Base-by-base conservation (phyloP, 2,888 invertebrate species). In the Cryptocephalus moraei region DNA sequence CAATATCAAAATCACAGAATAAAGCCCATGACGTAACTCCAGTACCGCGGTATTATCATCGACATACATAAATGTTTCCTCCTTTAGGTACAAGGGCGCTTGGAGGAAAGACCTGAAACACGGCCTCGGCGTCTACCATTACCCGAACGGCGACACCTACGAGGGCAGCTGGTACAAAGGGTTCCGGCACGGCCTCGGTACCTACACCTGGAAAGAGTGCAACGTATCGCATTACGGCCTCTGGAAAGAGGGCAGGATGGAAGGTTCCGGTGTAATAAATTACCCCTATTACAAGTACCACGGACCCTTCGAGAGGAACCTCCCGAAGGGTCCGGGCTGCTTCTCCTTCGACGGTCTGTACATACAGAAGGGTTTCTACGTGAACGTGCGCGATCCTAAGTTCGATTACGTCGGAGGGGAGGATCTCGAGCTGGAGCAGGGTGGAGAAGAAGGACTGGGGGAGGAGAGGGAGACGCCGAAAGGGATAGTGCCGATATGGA, bases 101-200 rank as follows among this genome's bases (percentile, higher is more conserved):
- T 90, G 88, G 88, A 76, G 79, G 52, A 78, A 79, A 47, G 85
- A 85, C 48, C 57, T 69, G 12, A 77, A 82, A 53, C 83, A 87
- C 59, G 89, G 88, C 0, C 83, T 84, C 54, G 53, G 52, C 41
- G 78, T 78, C 3, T 89, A 88, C 61, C 76, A 76, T 58, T 84
- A 83, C 56, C 76, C 80, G 0, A 89, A 89, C 62, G 84, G 84
- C 0, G 89, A 90, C 63, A 77, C 81, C 33, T 90, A 88, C 66
- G 84, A 87, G 63, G 90, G 90, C 1, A 77, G 80, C 45, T 90
- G 89, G 82, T 82, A 80, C 54, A 80, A 81, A 62, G 82, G 84
- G 41, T 77, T 77, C 61, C 73, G 88, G 2, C 82, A 88, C 64
- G 89, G 89, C 0, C 69, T 85, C n/a, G 90, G 90, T 4, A 83